phyloP scores from a whole-genome alignment of 1,140 invertebrate genomes.

The Drosophila persimilis region DNA sequence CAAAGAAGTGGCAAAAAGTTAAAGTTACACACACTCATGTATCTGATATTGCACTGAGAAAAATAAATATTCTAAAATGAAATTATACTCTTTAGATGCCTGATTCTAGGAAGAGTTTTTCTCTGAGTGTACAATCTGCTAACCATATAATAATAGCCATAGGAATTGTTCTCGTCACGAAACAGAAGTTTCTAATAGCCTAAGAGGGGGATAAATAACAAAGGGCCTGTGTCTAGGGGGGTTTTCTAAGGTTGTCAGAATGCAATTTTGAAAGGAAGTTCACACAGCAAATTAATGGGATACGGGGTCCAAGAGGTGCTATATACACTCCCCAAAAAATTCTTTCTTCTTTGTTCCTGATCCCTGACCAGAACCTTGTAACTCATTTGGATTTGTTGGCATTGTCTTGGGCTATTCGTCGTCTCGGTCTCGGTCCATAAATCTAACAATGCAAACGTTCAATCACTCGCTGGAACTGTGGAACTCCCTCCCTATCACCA shows the following conservation, averaged over 20 bases:
- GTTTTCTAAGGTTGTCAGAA: slow-evolving; percentile 16
- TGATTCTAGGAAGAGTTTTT: not conserved
- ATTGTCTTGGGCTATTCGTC: slow-evolving; percentile 11
- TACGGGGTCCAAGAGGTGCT: too few relatives aligned
- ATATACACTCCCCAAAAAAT: not conserved
- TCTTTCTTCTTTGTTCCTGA: slow-evolving; percentile 16
- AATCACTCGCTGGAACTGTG: slow-evolving; percentile 41
- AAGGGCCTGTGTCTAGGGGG: not conserved
- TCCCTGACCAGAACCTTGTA: slow-evolving; percentile 8
- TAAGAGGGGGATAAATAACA: slow-evolving; percentile 6
- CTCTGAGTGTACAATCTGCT: not conserved
- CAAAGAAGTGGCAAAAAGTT: slow-evolving; percentile 64
- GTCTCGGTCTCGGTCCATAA: slow-evolving; percentile 47
- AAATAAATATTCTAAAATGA: not conserved
- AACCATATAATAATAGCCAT: not conserved
- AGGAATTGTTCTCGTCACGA: slow-evolving; percentile 32
- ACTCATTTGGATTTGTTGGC: slow-evolving; percentile 20
- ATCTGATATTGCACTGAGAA: slow-evolving; percentile 2
- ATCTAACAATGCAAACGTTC: slow-evolving; percentile 69
- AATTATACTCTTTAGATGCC: too few relatives aligned
- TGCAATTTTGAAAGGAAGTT: slow-evolving; percentile 63
- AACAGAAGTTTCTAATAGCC: slow-evolving; percentile 10
- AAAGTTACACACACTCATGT: slow-evolving; percentile 38
- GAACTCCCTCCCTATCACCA: slow-evolving; percentile 21
- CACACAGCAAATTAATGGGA: slow-evolving; percentile 49